Percentiles rank a stretch among this genome's conserved stretches.
phyloP scores from a whole-genome alignment of 2,113 vertebrate genomes.

The Sclerurus mexicanus region DNA sequence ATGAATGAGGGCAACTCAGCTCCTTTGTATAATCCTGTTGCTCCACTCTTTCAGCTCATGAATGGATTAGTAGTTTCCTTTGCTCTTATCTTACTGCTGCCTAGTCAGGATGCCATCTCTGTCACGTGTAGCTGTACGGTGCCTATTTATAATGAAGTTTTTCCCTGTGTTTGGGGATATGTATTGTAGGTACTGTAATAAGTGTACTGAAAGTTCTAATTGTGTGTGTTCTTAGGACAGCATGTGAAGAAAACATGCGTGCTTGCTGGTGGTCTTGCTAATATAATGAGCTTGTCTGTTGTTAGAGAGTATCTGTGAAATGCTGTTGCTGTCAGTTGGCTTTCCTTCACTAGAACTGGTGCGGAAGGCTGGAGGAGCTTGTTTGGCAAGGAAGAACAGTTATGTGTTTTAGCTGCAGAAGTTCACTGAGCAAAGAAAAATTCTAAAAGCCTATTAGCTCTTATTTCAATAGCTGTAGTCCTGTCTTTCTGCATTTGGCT shows the following conservation, averaged over 20 bases:
- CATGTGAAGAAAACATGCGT: not conserved
- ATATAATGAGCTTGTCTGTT: not conserved
- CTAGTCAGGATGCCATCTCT: not conserved
- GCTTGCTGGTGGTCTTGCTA: not conserved
- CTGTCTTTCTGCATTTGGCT: not conserved
- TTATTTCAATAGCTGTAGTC: not conserved
- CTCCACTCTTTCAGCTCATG: not conserved
- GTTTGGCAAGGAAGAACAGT: not conserved
- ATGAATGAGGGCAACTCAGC: not conserved
- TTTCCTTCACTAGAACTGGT: not conserved
- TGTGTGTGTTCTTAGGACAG: not conserved
- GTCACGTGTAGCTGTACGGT: rapidly evolving
- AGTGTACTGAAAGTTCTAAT: not conserved
- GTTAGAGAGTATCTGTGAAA: not conserved
- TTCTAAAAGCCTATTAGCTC: not conserved
- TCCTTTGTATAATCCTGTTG: not conserved
- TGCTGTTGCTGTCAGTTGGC: not conserved
- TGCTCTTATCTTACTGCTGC: not conserved
- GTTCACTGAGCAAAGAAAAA: not conserved
- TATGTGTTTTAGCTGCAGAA: not conserved
- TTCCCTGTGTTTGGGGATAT: not conserved
- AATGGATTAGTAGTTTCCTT: not conserved
- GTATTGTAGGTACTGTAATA: not conserved
- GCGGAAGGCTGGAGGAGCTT: not conserved
- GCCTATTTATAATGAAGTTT: not conserved